These are phyloP conservation scores for Apodemia mormo DNA, from an alignment of 2,888 invertebrate genomes.

Conservation along the genomic window DNA sequence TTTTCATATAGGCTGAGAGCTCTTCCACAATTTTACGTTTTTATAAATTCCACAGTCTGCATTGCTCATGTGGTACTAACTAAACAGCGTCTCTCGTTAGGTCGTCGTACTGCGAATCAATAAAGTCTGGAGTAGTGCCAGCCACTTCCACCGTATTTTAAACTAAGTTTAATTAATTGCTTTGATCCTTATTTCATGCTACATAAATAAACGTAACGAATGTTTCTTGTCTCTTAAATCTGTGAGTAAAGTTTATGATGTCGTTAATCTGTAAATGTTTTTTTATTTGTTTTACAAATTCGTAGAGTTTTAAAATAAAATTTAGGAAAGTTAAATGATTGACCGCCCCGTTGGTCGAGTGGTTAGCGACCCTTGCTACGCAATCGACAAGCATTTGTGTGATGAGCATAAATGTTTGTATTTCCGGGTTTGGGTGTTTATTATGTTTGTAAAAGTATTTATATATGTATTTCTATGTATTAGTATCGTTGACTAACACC, in stretches of 20 bases:
- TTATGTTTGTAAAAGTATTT: too few relatives aligned
- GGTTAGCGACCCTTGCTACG: too few relatives aligned
- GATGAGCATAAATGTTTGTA: too few relatives aligned
- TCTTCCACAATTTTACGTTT: background rate
- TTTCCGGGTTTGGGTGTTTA: too few relatives aligned
- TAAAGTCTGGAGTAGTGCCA: conserved; percentile 22
- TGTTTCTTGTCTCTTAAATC: background rate
- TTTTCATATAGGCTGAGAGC: background rate
- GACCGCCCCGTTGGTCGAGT: too few relatives aligned
- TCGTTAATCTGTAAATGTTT: background rate
- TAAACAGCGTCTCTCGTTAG: background rate
- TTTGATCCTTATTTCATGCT: background rate
- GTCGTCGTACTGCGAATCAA: conserved; percentile 19
- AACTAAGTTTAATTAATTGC: conserved; percentile 14
- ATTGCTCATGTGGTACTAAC: background rate
- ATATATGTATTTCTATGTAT: too few relatives aligned
- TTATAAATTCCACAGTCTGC: background rate
- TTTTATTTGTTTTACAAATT: background rate
- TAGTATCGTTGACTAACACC: too few relatives aligned
- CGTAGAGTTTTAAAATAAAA: background rate
- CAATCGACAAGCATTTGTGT: too few relatives aligned
- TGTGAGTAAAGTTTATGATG: background rate
- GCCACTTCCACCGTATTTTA: background rate
- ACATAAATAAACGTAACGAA: background rate
- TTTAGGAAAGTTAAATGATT: background rate